Percentiles rank a stretch among this genome's conserved stretches.
Evolutionary conservation across 1,140 invertebrate genomes (phyloP).

Genomic region (Chrysopa pallens): DNA sequence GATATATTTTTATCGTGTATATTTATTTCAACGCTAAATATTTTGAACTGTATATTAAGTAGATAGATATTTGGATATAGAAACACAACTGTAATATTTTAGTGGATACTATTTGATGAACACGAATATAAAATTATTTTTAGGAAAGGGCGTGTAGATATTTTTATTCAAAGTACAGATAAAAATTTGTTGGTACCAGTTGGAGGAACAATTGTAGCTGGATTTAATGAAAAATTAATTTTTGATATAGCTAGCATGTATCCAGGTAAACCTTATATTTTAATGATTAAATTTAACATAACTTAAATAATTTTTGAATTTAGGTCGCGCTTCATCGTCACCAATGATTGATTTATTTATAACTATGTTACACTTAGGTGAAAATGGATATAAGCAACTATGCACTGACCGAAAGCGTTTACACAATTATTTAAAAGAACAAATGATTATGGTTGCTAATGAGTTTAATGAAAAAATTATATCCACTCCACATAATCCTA

Average conservation of each 20-base stretch:
- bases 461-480: constrained; percentile 45
- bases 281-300: constrained; percentile 1
- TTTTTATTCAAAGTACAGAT: constrained; percentile 74
- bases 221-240: constrained; percentile 47
- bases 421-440: constrained; percentile 43
- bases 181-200: constrained; percentile 84
- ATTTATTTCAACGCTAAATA: too few species aligned
- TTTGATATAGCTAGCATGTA: constrained; percentile 55
- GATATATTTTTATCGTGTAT: too few species aligned
- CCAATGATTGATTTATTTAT: constrained; percentile 66
- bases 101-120: too few species aligned
- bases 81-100: too few species aligned
- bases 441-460: constrained; percentile 37
- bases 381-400: constrained; percentile 43
- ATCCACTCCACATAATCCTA: constrained; percentile 47
- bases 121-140: background rate
- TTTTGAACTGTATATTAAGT: too few species aligned
- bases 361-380: constrained; percentile 57
- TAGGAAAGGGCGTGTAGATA: constrained; percentile 50
- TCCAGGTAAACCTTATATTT: constrained; percentile 32
- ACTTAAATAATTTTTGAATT: constrained; percentile 1
- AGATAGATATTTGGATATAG: too few species aligned
- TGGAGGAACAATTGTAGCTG: constrained; percentile 65
- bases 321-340: constrained; percentile 52
- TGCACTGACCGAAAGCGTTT: constrained; percentile 43